Evolutionary conservation across 2,113 vertebrate species (phyloP).

Genomic region (Cyrtonyx montezumae): DNA sequence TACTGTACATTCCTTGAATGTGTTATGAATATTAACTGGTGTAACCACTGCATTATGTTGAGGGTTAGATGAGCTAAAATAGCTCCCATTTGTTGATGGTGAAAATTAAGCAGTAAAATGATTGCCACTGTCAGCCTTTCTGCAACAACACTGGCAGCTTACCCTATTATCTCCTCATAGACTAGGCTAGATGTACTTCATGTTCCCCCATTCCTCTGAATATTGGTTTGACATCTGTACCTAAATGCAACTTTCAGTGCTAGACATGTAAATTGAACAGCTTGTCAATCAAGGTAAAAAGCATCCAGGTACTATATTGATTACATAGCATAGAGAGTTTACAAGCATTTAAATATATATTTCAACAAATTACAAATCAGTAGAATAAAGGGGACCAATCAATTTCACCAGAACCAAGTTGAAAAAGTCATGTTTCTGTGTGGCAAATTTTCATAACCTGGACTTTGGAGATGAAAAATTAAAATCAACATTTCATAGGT

Average conservation of each 20-base stretch:
- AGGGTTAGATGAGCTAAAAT: not conserved
- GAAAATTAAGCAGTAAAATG: slow-evolving; percentile 11
- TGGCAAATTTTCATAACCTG: not conserved
- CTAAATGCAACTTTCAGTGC: not conserved
- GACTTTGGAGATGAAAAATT: not conserved
- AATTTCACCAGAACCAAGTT: not conserved
- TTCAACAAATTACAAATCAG: not conserved
- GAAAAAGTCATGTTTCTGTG: not conserved
- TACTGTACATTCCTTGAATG: not conserved
- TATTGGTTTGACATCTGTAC: not conserved
- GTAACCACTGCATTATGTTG: not conserved
- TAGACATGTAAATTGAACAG: not conserved
- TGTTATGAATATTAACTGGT: not conserved
- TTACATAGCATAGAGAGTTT: not conserved
- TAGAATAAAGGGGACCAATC: not conserved
- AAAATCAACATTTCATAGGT: not conserved
- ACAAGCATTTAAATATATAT: not conserved
- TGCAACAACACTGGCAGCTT: not conserved
- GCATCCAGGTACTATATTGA: not conserved
- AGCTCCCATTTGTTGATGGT: not conserved
- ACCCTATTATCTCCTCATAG: accelerated
- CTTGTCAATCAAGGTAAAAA: not conserved
- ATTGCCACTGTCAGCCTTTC: not conserved
- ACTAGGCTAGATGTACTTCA: not conserved
- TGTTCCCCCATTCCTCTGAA: not conserved